phyloP scores from a whole-genome alignment of 2,113 vertebrate species.

The Panthera leo region DNA sequence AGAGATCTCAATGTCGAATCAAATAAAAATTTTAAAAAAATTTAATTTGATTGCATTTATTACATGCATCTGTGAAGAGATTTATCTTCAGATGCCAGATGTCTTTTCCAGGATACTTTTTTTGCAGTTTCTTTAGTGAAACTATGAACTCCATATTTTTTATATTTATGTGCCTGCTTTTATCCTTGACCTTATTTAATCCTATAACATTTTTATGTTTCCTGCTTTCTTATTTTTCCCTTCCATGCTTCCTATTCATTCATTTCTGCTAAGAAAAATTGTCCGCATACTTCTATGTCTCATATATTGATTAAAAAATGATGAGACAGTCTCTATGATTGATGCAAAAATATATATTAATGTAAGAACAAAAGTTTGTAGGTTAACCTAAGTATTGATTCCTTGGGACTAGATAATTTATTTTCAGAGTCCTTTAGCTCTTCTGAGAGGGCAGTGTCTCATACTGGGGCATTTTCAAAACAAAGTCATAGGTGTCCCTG shows the following conservation, averaged over 20 bases:
- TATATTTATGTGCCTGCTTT: not conserved
- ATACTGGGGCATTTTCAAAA: not conserved
- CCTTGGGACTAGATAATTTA: not conserved
- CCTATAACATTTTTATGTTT: not conserved
- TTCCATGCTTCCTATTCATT: not conserved
- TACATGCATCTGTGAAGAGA: not conserved
- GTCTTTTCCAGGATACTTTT: not conserved
- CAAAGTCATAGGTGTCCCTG: not conserved
- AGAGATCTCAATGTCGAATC: not conserved
- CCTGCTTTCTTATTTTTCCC: not conserved
- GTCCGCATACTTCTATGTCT: not conserved
- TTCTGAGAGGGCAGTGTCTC: not conserved
- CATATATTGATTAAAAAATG: not conserved
- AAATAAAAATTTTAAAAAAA: not conserved
- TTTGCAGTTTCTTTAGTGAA: not conserved
- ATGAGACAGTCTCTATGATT: not conserved
- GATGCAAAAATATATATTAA: not conserved
- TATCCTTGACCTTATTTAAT: conserved; percentile 19
- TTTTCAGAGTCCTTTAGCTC: not conserved
- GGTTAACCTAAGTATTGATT: not conserved
- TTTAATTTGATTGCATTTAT: conserved; percentile 28
- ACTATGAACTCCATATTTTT: not conserved
- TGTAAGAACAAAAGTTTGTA: not conserved
- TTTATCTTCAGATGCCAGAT: not conserved
- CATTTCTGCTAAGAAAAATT: conserved; percentile 23